Percentiles rank a stretch among this genome's conserved stretches.
Conservation (phyloP, 2,113 vertebrate genomes). For the Malurus alboscapulatus region DNA sequence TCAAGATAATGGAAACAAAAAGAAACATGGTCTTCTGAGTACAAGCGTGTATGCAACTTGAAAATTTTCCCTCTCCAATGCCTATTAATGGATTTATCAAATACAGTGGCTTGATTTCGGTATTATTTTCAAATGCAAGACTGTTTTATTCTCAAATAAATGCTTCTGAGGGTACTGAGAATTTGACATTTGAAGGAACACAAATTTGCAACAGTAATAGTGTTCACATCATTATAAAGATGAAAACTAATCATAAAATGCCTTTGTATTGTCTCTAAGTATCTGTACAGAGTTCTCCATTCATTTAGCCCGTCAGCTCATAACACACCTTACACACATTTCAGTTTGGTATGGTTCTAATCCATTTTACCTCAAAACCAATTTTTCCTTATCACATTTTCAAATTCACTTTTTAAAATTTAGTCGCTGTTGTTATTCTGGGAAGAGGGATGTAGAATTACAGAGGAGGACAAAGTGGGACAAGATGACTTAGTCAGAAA, state of each 20-base stretch:
- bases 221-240: neutral
- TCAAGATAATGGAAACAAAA: neutral
- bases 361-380: neutral
- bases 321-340: neutral
- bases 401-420: neutral
- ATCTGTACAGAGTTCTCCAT: neutral
- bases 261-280: neutral
- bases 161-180: neutral
- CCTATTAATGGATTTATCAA: neutral
- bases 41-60: neutral
- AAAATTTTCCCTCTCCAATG: neutral
- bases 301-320: neutral
- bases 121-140: neutral
- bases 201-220: neutral
- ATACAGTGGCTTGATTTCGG: neutral
- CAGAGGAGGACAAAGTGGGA: neutral
- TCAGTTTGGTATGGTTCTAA: neutral
- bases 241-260: neutral
- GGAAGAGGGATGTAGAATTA: neutral
- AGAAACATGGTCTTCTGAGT: neutral
- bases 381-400: neutral
- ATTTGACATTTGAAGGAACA: neutral
- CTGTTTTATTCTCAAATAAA: neutral
- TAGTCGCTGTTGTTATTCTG: neutral
- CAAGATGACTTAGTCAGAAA: neutral